Base-by-base conservation (phyloP, 2,888 invertebrate species). In the Danaus chrysippus region DNA sequence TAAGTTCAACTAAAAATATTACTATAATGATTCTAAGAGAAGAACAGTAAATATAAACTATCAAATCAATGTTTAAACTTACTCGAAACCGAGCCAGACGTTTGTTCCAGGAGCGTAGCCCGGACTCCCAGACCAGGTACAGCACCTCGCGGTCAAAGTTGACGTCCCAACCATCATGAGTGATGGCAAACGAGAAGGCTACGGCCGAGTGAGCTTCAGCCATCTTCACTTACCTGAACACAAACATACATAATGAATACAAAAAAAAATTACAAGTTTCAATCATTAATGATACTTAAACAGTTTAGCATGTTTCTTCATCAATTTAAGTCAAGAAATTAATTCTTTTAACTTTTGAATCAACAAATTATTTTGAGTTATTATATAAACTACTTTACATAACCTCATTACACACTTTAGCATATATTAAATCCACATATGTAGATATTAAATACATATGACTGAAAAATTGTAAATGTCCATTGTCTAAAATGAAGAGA, bases 121-220 rank as follows among this genome's bases (percentile, higher is more conserved):
- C 99, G 23, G 98, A 98, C 75, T 96, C 94, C 97, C 98, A 98
- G 55, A 99, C 97, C 56, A 99, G 94, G 81, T 97, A 95, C 11
- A 99, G 93, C 8, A 99, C 98, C 90, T 99, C 99, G 64, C 97
- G 94, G 83, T 99, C 99, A 82, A 99, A 98, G 86, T 99, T 97
- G 59, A 99, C 97, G 79, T 98, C 97, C 93, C 99, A 97, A 71
- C 99, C 99, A 83, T 99, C 99, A 83, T 99, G 99, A 67, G 98
- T 98, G 76, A 99, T 97, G 56, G 97, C 94, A 88, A 99, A 99
- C 60, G 98, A 97, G 85, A 99, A 99, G 67, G 98, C 99, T 68
- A 99, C 99, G 61, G 99, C 99, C 69, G 97, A 95, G 92, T 99
- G 99, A 72, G 99, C 99, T 96, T 99, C 99, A 78, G 99, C 99